phyloP scores from a whole-genome alignment of 1,140 invertebrate species.

The Neodiprion lecontei region DNA sequence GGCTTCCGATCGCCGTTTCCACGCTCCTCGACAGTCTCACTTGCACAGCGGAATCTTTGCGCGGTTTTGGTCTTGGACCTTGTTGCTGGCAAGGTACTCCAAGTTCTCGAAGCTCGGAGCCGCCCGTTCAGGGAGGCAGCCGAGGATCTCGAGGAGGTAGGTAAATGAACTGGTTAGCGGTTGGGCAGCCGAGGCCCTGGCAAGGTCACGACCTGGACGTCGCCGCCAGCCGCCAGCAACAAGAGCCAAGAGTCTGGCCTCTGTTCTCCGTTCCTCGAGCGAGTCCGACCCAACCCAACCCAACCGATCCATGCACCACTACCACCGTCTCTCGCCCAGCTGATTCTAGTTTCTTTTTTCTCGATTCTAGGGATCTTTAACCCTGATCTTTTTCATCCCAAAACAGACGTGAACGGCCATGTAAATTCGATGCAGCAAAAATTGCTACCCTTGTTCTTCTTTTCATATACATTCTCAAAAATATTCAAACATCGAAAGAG shows the following conservation, averaged over 20 bases:
- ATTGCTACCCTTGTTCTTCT: no score
- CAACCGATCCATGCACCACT: not conserved
- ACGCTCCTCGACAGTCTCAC: no score
- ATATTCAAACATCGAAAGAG: no score
- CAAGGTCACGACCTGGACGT: constrained; percentile 6
- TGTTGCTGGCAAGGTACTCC: no score
- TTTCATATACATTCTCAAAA: no score
- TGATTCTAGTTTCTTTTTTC: not conserved
- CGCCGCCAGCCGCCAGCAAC: not conserved
- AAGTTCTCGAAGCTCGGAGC: not conserved
- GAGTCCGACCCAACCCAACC: not conserved
- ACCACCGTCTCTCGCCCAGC: not conserved
- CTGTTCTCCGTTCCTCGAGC: constrained; percentile 4
- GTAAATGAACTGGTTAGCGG: constrained; percentile 7
- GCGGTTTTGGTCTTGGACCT: no score
- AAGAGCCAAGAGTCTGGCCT: not conserved
- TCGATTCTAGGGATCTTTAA: not conserved
- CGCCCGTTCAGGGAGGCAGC: not conserved
- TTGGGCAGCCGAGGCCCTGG: not conserved
- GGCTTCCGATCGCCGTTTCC: no score
- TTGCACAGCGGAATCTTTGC: no score
- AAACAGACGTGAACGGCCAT: no score
- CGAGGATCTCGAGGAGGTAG: not conserved
- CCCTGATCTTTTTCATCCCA: no score
- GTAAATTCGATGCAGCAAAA: no score